A percentile compares a stretch with the other conserved stretches of the same genome.
Evolutionary conservation across 2,888 invertebrate species (phyloP).

Genomic region (Erpobdella octoculata): DNA sequence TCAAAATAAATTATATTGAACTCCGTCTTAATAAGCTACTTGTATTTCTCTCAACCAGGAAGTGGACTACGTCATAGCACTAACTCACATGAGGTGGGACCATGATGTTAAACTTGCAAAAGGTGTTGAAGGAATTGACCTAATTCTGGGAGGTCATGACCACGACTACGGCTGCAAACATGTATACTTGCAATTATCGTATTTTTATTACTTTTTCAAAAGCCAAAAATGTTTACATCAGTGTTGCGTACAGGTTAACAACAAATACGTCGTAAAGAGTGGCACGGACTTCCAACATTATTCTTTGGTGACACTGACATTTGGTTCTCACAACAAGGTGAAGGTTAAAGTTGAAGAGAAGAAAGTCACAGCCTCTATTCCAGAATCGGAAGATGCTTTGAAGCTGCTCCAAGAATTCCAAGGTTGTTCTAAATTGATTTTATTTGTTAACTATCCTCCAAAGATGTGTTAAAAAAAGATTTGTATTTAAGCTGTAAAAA

Average conservation of each 20-base stretch:
- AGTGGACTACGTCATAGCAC: constrained; percentile 77
- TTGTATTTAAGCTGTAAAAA: no score
- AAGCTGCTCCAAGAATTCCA: no score
- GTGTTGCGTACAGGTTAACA: no score
- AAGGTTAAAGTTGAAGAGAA: not conserved
- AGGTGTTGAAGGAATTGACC: constrained; percentile 67
- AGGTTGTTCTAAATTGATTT: no score
- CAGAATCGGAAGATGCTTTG: not conserved
- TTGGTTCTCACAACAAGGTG: not conserved
- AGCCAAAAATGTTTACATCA: no score
- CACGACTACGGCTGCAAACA: constrained; percentile 82
- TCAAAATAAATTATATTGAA: no score
- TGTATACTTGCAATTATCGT: no score
- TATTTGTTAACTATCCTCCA: no score
- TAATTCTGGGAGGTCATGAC: constrained; percentile 79
- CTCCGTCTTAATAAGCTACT: not conserved
- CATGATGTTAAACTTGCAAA: constrained; percentile 76
- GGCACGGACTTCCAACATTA: not conserved
- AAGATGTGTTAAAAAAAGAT: no score
- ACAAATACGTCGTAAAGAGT: not conserved
- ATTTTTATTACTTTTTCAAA: no score
- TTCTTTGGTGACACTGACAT: not conserved
- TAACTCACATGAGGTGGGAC: constrained; percentile 84
- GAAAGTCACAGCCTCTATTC: not conserved
- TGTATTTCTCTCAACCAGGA: constrained; percentile 54